These are phyloP conservation scores for Patiria miniata DNA, from an alignment of 35 echinoderm and acorn worm species.

Conservation along the genomic window DNA sequence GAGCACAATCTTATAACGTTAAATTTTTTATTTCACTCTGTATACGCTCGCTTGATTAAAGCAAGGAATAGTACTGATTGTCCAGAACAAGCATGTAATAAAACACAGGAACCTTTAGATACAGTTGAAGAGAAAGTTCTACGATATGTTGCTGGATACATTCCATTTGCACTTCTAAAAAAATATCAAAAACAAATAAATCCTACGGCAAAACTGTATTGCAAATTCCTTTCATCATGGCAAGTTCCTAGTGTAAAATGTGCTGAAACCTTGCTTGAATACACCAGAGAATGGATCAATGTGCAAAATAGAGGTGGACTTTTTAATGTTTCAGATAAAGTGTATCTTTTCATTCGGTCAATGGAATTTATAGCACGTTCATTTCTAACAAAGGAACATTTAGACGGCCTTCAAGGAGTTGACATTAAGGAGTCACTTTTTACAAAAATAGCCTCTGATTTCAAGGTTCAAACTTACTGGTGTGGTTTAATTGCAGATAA, in stretches of 20 bases:
- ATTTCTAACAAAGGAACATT: not conserved
- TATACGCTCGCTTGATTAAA: not conserved
- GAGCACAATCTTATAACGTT: not conserved
- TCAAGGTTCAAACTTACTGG: not conserved
- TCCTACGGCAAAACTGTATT: not conserved
- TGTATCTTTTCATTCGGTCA: slow-evolving; percentile 1
- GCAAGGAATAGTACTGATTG: not conserved
- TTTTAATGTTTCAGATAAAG: not conserved
- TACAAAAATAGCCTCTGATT: not conserved
- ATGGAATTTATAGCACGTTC: not conserved
- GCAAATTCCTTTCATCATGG: not conserved
- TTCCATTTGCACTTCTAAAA: slow-evolving; percentile 30
- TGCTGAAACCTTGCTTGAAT: slow-evolving; percentile 6
- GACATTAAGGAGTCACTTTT: not conserved
- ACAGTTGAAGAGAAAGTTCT: not conserved
- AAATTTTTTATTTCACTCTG: not conserved
- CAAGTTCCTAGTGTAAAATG: too few relatives aligned
- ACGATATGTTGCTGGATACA: not conserved
- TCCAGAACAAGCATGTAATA: not conserved
- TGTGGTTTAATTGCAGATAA: not conserved
- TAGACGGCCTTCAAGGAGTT: not conserved
- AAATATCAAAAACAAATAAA: not conserved
- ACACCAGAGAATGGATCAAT: too few relatives aligned
- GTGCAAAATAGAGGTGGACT: slow-evolving; percentile 8
- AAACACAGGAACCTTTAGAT: not conserved